These are phyloP conservation scores for Bolborhynchus lineola DNA, from an alignment of 2,113 vertebrate species.

Conservation along the genomic window DNA sequence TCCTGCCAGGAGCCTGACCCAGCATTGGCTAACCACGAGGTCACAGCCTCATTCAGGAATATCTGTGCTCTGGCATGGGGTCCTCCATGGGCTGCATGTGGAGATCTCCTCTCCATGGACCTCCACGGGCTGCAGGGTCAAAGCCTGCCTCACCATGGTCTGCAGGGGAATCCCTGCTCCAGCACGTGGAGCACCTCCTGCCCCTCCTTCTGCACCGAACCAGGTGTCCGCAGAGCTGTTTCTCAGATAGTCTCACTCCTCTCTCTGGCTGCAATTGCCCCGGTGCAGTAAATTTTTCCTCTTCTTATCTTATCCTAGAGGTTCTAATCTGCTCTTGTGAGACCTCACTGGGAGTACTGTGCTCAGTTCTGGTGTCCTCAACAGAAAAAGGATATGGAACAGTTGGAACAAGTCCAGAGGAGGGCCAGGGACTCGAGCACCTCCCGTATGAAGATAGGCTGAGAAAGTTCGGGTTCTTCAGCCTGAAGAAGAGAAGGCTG, in stretches of 20 bases:
- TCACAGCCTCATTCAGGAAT: not conserved
- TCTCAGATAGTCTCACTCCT: not conserved
- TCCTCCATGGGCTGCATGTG: not conserved
- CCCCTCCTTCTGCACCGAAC: not conserved
- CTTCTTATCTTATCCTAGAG: not conserved
- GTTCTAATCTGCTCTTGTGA: too few species aligned
- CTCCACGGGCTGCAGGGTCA: not conserved
- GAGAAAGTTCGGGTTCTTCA: too few species aligned
- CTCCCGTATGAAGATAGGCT: too few species aligned
- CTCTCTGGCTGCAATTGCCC: not conserved
- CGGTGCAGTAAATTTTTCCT: not conserved
- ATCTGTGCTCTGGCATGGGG: accelerated
- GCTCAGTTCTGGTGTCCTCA: too few species aligned
- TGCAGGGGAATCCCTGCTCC: not conserved
- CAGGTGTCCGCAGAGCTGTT: not conserved
- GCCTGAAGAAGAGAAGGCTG: too few species aligned
- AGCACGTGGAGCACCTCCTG: not conserved
- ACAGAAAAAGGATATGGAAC: too few species aligned
- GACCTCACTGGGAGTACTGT: too few species aligned
- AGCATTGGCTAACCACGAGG: not conserved
- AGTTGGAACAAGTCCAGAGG: too few species aligned
- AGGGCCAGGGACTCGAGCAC: too few species aligned
- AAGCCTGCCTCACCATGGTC: too few species aligned
- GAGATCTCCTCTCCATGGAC: not conserved
- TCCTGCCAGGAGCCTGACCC: not conserved